Evolutionary conservation across 2,888 invertebrate genomes (phyloP), one percentile per base, ranked within the genome.

Genomic region (Sinopyrophorus schimmeli): DNA sequence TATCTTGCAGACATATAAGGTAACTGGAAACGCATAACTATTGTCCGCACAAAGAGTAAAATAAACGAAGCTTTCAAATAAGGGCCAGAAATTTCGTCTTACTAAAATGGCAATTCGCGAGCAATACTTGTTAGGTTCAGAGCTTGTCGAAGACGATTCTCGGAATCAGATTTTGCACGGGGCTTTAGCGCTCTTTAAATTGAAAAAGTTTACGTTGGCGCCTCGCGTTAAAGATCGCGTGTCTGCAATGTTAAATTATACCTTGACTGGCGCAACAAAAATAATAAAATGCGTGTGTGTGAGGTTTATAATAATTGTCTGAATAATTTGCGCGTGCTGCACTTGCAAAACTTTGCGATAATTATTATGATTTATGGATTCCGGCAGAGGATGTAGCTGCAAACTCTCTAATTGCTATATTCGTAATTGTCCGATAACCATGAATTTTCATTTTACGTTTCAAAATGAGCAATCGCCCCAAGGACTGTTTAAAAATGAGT

Each of bases 1-100:
- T 52, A 54, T 54, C 54, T 53, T 47, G 40, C 46, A 30, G 51
- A 55, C 57, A 51, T 57, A 57, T 57, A 57, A 43, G 57, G 57
- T 31, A 50, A 55, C 55, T 51, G 38, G 52, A 37, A 51, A 55
- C 39, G 50, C 49, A 53, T 44, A 42, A 53, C 47, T 50, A 37
- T 39, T 40, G 35, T 41, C 46, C 38, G 47, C 46, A 51, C 46
- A 51, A 51, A 51, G 46, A 46, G 23, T 31, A 41, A 35, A 37
- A 48, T 42, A 48, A 48, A 41, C 14, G 40, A 31, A 48, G 38
- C 27, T 32, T 23, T 15, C 49, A 20, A 41, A 31, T 34, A 46
- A 32, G 50, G 50, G 39, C 34, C 40, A 38, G 40, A 47, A 47
- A 41, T 38, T 39, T 39, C 39, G 9, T 12, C 20, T 32, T 46